Evolutionary conservation across 2,888 invertebrate genomes (phyloP).

Genomic region (Pemphredon lugubris): DNA sequence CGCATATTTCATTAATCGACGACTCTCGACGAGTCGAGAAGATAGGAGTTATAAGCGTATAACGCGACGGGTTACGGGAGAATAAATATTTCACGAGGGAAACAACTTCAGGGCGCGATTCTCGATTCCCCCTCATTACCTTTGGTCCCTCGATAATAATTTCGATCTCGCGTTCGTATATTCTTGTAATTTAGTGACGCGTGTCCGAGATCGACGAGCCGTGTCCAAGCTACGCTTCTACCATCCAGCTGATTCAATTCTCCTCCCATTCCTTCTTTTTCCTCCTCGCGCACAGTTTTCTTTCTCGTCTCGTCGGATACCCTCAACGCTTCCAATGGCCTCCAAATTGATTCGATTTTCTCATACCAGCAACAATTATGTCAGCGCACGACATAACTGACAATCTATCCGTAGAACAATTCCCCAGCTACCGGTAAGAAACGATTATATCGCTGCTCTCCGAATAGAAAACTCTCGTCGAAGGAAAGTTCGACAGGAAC

Average conservation of each 20-base stretch:
- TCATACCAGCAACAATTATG: conserved; percentile 57
- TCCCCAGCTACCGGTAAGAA: conserved; percentile 10
- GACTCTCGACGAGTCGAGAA: too few species aligned
- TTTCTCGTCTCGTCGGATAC: conserved; percentile 14
- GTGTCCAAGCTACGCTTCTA: conserved; percentile 20
- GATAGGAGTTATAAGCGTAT: too few species aligned
- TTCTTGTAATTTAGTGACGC: conserved; percentile 5
- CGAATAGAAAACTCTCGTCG: conserved; percentile 1
- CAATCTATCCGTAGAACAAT: conserved; percentile 39
- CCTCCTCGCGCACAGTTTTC: conserved; percentile 20
- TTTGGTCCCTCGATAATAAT: neutral
- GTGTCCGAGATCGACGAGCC: conserved; percentile 23
- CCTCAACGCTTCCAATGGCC: conserved; percentile 46
- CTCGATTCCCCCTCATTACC: too few species aligned
- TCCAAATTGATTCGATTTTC: conserved; percentile 55
- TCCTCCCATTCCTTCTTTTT: conserved; percentile 25
- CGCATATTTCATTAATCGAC: too few species aligned
- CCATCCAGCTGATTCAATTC: conserved; percentile 37
- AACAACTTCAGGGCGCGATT: too few species aligned
- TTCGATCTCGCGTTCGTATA: conserved; percentile 16
- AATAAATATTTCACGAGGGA: too few species aligned
- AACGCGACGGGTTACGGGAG: too few species aligned
- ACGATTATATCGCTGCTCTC: conserved; percentile 16
- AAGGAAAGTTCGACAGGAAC: conserved; percentile 16
- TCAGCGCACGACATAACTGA: conserved; percentile 41